These are phyloP conservation scores for Sebastolobus alascanus DNA, from an alignment of 2,797 vertebrate species.

Conservation along the genomic window DNA sequence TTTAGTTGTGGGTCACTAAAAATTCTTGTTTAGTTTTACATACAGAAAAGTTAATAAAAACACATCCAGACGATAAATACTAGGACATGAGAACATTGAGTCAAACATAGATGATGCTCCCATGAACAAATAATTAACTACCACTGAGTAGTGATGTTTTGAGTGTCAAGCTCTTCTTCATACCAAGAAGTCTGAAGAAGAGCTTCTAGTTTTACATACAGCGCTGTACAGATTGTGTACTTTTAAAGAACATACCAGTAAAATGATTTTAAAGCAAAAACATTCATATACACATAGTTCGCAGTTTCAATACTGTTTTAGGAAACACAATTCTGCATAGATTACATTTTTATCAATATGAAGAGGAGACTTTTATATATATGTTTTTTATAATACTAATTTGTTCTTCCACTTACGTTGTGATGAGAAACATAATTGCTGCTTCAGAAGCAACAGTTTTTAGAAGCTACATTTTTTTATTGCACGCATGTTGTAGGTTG, in stretches of 20 bases:
- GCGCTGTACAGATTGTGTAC: not conserved
- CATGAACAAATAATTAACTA: not conserved
- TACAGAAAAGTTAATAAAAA: not conserved
- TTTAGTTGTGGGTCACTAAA: not conserved
- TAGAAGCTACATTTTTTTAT: not conserved
- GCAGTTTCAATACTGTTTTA: not conserved
- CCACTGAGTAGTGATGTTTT: not conserved
- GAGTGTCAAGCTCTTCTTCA: not conserved
- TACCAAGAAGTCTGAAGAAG: not conserved
- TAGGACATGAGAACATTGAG: not conserved
- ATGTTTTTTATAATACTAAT: not conserved
- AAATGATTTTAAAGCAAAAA: not conserved
- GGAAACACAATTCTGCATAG: not conserved
- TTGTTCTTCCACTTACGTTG: not conserved
- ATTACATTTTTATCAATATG: not conserved
- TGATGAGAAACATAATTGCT: not conserved
- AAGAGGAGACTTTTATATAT: not conserved
- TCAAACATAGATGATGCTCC: not conserved
- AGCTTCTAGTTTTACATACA: not conserved
- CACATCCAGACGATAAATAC: not conserved
- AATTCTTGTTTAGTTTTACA: conserved; percentile 5
- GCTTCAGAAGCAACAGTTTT: not conserved
- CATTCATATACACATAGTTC: not conserved
- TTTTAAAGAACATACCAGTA: not conserved
- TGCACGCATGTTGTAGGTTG: not conserved